Base-by-base conservation (phyloP, 2,113 vertebrate genomes). In the Vicugna pacos region DNA sequence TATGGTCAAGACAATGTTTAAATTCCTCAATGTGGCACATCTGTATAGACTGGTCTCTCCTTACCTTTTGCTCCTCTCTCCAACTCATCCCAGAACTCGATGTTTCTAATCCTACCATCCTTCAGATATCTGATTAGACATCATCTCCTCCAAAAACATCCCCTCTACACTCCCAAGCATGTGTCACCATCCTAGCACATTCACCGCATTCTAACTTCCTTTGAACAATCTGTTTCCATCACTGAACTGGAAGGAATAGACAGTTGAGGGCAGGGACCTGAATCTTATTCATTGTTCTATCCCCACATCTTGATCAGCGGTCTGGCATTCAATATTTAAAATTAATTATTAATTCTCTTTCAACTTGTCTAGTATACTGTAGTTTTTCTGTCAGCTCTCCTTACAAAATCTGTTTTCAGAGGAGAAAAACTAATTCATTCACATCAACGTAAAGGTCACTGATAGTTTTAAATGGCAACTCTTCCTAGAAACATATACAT, bases 381-480 rank as follows among this genome's bases (percentile, higher is more conserved):
- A 58, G 6, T 93, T 94, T 95, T 94, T 89, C 50, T 35, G 32
- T 92, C 64, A 89, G 28, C 17, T 42, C 28, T 87, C n/a, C 81
- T 89, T 62, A 58, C 48, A 76, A 70, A 83, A 76, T 89, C 46
- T 72, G 8, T 93, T 96, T 58, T 90, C 56, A 83, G 30, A 38
- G 35, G 46, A 9, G 56, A 48, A 24, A 84, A 94, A 56, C 32
- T 20, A 42, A 75, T 89, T 96, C 50, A 72, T 88, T 97, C 58
- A 77, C 19, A 81, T 88, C 58, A 62, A n/a, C 6, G 2, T 85
- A 56, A 35, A 94, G 35, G 65, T 95, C 80, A 54, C 81, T 88
- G 88, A 72, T 89, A 87, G 93, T 89, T 82, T 56, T 96, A 77
- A 96, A 93, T 73, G 85, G 56, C 65, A 95, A 12, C 38, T 62